Conservation (phyloP, 2,113 vertebrate species). For the Poeciliopsis occidentalis region DNA sequence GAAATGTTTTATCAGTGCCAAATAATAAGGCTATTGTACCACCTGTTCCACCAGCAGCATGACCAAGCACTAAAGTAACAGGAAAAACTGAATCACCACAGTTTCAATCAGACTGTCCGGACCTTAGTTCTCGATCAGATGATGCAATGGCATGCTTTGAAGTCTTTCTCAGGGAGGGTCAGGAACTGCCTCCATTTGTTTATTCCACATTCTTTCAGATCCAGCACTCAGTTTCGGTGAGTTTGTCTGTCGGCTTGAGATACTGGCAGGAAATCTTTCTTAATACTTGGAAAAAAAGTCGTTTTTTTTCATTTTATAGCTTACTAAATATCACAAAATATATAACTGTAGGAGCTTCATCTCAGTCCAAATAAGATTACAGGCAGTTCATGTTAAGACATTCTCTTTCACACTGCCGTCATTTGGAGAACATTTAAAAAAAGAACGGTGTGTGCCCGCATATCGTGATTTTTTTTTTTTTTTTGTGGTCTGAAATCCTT, state of each 20-base stretch:
- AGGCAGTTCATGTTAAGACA: constrained; percentile 51
- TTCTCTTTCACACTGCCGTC: constrained; percentile 31
- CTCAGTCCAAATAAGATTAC: constrained; percentile 38
- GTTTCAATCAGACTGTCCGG: constrained; percentile 57
- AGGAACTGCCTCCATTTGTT: constrained; percentile 54
- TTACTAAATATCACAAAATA: constrained; percentile 10
- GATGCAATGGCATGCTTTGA: constrained; percentile 65
- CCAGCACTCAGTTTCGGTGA: constrained; percentile 25
- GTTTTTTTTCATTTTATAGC: neutral
- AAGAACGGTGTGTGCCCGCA: constrained; percentile 37
- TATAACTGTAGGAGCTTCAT: constrained; percentile 35
- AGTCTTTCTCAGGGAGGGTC: constrained; percentile 27
- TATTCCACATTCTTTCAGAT: constrained; percentile 48
- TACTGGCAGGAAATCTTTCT: constrained; percentile 13
- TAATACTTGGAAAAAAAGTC: constrained; percentile 15
- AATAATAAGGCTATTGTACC: constrained; percentile 11
- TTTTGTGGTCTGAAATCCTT: constrained; percentile 44
- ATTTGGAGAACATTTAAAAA: constrained; percentile 37
- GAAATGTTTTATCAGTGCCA: constrained; percentile 18
- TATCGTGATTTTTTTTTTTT: constrained; percentile 23
- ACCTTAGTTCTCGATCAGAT: constrained; percentile 63
- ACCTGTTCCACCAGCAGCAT: constrained; percentile 8
- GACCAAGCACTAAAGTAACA: constrained; percentile 40
- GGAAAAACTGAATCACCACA: constrained; percentile 42
- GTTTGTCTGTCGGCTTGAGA: constrained; percentile 26